Base-by-base conservation (phyloP, 2,797 vertebrate species). In the Nannoperca obscura region DNA sequence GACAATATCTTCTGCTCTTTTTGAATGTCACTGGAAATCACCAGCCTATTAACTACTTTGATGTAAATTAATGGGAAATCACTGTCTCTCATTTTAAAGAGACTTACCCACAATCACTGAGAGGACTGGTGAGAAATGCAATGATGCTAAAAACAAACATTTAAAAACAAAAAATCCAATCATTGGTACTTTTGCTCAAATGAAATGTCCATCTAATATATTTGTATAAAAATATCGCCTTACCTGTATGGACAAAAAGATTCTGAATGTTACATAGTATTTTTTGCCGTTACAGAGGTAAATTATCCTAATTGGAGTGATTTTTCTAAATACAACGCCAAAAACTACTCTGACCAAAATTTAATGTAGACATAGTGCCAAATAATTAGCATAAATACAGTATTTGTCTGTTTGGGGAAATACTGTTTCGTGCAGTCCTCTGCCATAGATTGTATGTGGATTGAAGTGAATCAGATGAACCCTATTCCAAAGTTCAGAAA, bases 11-110 rank as follows among this genome's bases (percentile, higher is more conserved):
- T 78, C 75, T 82, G 70, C 84, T 81, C 66, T 85, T 80, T 79
- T 76, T 89, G 80, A 90, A 90, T 89, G 90, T 92, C 91, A 91
- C 88, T 86, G 86, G 89, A 93, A 86, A 91, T 94, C 93, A 93
- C 92, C 93, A 94, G 94, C 91, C 87, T 86, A 68, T 80, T 84
- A 90, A 86, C 55, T 84, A 83, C 82, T 83, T 86, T 68, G 63
- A 86, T 82, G 71, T 89, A 84, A 84, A 84, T 80, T 78, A 83
- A 84, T 69, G 79, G 81, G 68, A 82, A 87, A 83, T 82, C 82
- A 62, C 66, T 85, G 86, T 79, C 59, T 81, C 77, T 90, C 67
- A 65, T 91, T 91, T 89, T 86, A 77, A 84, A 88, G 74, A 86
- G 78, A 83, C 78, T 84, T 44, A 68, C 71, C 83, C 73, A 70